Base-by-base conservation (phyloP, 2,797 vertebrate genomes). In the Fratercula arctica region DNA sequence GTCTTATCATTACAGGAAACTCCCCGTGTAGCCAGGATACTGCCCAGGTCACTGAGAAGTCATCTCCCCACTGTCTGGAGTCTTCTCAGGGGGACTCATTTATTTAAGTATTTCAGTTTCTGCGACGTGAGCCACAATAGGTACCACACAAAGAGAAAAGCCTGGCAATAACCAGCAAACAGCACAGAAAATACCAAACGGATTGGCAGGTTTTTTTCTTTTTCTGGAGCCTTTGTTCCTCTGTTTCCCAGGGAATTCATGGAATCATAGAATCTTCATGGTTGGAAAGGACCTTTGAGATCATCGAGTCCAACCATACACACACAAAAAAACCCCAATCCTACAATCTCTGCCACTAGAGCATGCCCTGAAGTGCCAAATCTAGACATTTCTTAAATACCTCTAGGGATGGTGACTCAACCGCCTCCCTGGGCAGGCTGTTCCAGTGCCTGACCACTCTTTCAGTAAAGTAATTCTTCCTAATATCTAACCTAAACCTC, bases 101-200 rank as follows among this genome's bases (percentile, higher is more conserved):
- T 84, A 25, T 60, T 66, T 17, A 39, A 85, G 10, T 14, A n/a
- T 79, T 85, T 59, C 0, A 11, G 10, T 59, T 81, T 56, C 60
- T 87, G 53, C 0, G 2, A 18, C 3, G 6, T 59, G 46, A 82
- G 61, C 28, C 50, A n/a, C 33, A n/a, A 6, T 28, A 19, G 0
- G 1, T 48, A 11, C 28, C 48, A 18, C 11, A 14, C 3, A 51
- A 39, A 45, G 46, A 66, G 54, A 43, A 35, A 76, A 89, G 23
- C n/a, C 50, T 80, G 63, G 39, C 33, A 76, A 59, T 43, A 54
- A 37, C 5, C 29, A 50, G 56, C 3, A 2, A 91, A 48, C 19
- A 14, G 28, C 43, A 20, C 4, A 3, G 51, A 70, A 95, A 77
- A 48, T n/a, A 50, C 29, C 28, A 17, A 57, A 43, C 2, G 26